A percentile compares a stretch with the other conserved stretches of the same genome.
Evolutionary conservation across 2,113 vertebrate genomes (phyloP).

Genomic region (Petromus typicus): DNA sequence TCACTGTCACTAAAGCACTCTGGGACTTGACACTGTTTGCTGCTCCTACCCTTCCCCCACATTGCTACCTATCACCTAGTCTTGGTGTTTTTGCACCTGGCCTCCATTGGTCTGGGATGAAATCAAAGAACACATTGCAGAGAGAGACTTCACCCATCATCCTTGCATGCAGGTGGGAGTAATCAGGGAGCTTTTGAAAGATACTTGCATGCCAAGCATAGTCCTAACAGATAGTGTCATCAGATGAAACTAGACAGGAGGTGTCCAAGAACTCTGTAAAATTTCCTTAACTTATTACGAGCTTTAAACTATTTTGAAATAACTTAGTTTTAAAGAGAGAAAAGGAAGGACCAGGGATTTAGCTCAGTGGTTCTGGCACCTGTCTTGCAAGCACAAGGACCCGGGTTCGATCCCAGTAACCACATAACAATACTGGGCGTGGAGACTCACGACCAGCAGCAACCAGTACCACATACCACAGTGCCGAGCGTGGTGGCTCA

Average conservation of each 20-base stretch:
- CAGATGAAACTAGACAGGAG: neutral
- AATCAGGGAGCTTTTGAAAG: neutral
- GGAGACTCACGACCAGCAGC: too few relatives aligned
- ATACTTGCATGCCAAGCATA: neutral
- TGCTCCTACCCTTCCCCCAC: neutral
- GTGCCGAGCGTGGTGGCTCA: too few relatives aligned
- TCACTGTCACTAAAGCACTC: neutral
- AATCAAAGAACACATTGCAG: neutral
- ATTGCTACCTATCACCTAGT: neutral
- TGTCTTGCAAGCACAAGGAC: too few relatives aligned
- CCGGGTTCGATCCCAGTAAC: too few relatives aligned
- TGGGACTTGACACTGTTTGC: neutral
- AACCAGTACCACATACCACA: too few relatives aligned
- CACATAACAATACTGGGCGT: too few relatives aligned
- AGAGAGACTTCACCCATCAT: neutral
- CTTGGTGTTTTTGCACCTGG: neutral
- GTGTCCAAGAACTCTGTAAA: neutral
- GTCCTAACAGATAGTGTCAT: neutral
- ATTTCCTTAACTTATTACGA: slow-evolving; percentile 25
- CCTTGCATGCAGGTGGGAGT: neutral
- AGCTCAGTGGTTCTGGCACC: too few relatives aligned
- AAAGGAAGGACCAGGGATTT: too few relatives aligned
- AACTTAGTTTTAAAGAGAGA: neutral
- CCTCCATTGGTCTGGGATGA: neutral
- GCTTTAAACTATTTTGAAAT: slow-evolving; percentile 2